Base-by-base conservation (phyloP, 2,113 vertebrate genomes). In the Junco hyemalis region DNA sequence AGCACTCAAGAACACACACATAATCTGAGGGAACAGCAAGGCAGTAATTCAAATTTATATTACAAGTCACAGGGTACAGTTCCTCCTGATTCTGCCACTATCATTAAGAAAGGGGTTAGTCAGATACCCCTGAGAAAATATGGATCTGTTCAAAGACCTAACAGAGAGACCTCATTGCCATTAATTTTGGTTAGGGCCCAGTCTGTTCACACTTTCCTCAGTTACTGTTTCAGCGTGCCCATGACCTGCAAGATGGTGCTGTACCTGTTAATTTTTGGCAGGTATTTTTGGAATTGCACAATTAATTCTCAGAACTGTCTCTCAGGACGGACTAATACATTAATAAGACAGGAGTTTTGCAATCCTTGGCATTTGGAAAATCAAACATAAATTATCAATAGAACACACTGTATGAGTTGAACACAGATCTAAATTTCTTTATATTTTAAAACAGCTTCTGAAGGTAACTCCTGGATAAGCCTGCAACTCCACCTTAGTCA, bases 1-100 rank as follows among this genome's bases (percentile, higher is more conserved):
- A 80, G 81, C 47, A 89, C 50, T 94, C 40, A 80, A 72, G 66
- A 36, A 12, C 66, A 83, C 45, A 73, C n/a, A 83, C 56, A 86
- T 45, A 86, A 8, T 82, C 78, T 63, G 63, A 96, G 54, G 48
- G 73, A 90, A 91, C 74, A 93, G 81, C 81, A 94, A 71, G 87
- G 35, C 79, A 94, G 71, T 82, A 90, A 95, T 51, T 86, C 91
- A 74, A 60, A 88, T 78, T 66, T 71, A 23, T 63, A 71, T 44
- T 78, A 60, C 33, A 44, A 60, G 44, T 60, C 0, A 0, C 40
- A 90, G 57, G 47, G 66, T 57, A 94, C 66, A 48, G 54, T 19
- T 86, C 59, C 66, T 93, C 70, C 63, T 31, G 45, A 87, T 80
- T 77, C 81, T 94, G 63, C 35, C 51, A 77, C 54, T 28, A n/a